A percentile compares a stretch with the other conserved stretches of the same genome.
These are phyloP conservation scores for Barnardius zonarius DNA, from an alignment of 2,113 vertebrate genomes.

Conservation along the genomic window DNA sequence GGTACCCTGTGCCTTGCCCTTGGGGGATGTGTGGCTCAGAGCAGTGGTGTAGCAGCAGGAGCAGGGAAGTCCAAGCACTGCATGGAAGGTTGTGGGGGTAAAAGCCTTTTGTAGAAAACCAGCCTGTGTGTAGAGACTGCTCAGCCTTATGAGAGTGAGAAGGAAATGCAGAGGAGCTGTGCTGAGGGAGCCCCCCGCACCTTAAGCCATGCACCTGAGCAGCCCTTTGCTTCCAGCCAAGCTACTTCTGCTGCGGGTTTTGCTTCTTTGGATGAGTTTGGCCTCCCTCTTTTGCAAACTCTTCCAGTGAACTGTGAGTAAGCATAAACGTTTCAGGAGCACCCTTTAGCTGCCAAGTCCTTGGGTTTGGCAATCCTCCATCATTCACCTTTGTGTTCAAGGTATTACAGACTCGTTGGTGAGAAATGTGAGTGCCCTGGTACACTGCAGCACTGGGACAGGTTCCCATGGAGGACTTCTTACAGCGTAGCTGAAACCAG, in stretches of 20 bases:
- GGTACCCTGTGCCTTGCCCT: not conserved
- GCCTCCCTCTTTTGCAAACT: not conserved
- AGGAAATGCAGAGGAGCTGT: not conserved
- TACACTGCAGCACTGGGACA: not conserved
- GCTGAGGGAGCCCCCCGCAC: not conserved
- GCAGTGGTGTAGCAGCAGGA: rapidly evolving
- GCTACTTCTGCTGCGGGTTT: not conserved
- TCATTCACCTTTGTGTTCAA: not conserved
- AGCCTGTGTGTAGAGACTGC: not conserved
- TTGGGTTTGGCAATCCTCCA: not conserved
- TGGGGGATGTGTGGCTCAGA: not conserved
- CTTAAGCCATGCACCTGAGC: rapidly evolving
- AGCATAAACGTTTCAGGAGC: not conserved
- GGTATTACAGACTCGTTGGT: not conserved
- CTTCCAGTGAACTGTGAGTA: not conserved
- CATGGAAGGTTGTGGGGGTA: not conserved
- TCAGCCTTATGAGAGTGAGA: not conserved
- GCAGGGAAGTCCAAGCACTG: not conserved
- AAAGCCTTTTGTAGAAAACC: not conserved
- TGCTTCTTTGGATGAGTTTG: not conserved
- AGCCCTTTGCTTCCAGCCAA: not conserved
- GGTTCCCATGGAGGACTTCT: not conserved
- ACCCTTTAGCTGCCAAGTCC: not conserved
- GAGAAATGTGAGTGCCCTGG: not conserved
- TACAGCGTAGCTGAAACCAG: rapidly evolving